Conservation (phyloP, 2,888 invertebrate species). For the Lasioglossum calceatum region DNA sequence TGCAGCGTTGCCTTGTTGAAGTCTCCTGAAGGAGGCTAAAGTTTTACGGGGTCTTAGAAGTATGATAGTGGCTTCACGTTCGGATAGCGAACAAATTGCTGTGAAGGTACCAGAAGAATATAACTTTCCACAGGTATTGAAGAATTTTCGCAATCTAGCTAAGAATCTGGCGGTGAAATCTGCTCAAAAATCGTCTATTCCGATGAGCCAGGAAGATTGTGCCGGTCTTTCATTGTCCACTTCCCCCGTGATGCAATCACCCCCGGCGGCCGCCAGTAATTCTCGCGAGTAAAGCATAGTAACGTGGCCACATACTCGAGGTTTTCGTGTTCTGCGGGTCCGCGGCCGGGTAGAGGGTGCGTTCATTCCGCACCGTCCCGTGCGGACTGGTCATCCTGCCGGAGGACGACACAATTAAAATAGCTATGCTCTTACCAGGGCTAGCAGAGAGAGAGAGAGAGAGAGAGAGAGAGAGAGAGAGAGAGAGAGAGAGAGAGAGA, state of each 20-base stretch:
- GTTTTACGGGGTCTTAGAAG: background rate
- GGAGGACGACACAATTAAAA: conserved; percentile 84
- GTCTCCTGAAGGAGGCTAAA: background rate
- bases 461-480: background rate
- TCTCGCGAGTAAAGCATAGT: conserved; percentile 78
- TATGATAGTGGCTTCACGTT: background rate
- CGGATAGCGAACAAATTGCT: background rate
- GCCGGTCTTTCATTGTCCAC: conserved; percentile 52
- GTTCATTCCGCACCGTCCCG: conserved; percentile 76
- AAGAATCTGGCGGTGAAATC: background rate
- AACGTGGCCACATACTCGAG: conserved; percentile 77
- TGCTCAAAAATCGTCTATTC: conserved; percentile 39
- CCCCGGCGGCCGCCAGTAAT: conserved; percentile 69
- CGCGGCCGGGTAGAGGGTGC: conserved; percentile 64
- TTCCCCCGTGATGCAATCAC: conserved; percentile 69
- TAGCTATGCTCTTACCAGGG: conserved; percentile 83
- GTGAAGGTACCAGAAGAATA: background rate
- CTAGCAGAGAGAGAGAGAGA: background rate
- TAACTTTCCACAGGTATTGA: background rate
- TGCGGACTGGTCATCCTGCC: conserved; percentile 77
- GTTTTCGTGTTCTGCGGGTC: conserved; percentile 65
- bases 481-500: background rate
- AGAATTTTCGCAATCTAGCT: background rate
- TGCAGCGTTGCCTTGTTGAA: background rate
- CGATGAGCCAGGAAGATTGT: conserved; percentile 53